Evolutionary conservation across 2,113 vertebrate species (phyloP).

Genomic region (Gymnocephalus cernua): DNA sequence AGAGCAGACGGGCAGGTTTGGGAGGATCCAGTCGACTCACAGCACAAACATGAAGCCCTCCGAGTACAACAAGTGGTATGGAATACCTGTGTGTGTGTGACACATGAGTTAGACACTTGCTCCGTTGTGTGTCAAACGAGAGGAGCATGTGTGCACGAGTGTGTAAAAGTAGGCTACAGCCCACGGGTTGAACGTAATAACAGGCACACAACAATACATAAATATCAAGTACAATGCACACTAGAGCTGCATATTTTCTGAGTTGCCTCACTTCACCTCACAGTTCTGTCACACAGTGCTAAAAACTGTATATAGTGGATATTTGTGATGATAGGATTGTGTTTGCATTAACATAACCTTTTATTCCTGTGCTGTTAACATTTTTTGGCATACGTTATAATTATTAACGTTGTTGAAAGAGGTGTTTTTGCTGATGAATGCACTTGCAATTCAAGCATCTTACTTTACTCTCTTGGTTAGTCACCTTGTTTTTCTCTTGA

Average conservation of each 20-base stretch:
- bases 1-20: slow-evolving; percentile 84
- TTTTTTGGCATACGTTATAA: neutral
- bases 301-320: neutral
- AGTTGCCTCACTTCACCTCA: neutral
- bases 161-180: slow-evolving; percentile 17
- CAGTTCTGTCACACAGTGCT: neutral
- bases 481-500: neutral
- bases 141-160: neutral
- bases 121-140: neutral
- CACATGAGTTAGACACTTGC: neutral
- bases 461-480: neutral
- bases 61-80: slow-evolving; percentile 77
- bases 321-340: neutral
- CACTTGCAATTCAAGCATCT: neutral
- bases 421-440: neutral
- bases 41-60: slow-evolving; percentile 87
- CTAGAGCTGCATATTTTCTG: neutral
- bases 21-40: slow-evolving; percentile 90
- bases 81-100: slow-evolving; percentile 29
- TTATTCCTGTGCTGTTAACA: neutral
- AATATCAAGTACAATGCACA: slow-evolving; percentile 6
- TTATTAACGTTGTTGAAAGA: neutral
- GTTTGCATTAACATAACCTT: neutral
- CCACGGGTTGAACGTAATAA: neutral
- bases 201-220: neutral